Base-by-base conservation (phyloP, 2,888 invertebrate genomes). In the Rutpela maculata region DNA sequence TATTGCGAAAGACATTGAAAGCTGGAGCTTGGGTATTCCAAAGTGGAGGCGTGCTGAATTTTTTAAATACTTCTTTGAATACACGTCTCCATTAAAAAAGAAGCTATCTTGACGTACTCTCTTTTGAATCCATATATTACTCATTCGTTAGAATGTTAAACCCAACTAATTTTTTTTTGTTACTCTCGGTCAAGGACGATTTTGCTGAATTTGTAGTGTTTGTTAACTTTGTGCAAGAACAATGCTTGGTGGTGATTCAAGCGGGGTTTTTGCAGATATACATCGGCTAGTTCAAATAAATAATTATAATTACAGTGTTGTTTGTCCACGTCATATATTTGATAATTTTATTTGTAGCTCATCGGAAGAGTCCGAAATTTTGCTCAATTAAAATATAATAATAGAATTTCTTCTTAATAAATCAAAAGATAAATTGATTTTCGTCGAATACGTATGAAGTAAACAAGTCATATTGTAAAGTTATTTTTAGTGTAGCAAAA, bases 371-470 rank as follows among this genome's bases (percentile, higher is more conserved):
- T 6, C 26, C 26, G n/a, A 26, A 26, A 26, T 26, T 26, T 26
- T 26, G 22, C 22, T 3, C 22, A 26, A 26, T 26, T n/a, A 38
- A 11, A 43, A 17, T 63, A 1, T 63, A 35, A 31, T 17, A 31
- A 63, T 35, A 17, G n/a, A 63, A 63, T 60, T 35, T 63, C 26
- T 63, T 63, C 57, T 9, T 17, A 15, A 22, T 22, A 6, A 35
- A 35, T 35, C 6, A 35, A 6, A 35, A 35, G 22, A 35, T 7
- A 35, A 35, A 0, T 35, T n/a, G 3, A 50, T 15, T 50, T 65
- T 43, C 65, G 35, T 17, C 6, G 43, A 65, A 65, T 22, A n/a
- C n/a, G n/a, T n/a, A n/a, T n/a, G n/a, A 18, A 9, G 17, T 17
- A 38, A n/a, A 26, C 26, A 26, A 6, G 26, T 4, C 6, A 26